Base-by-base conservation (phyloP, 2,888 invertebrate species). In the Eurytoma adleriae region DNA sequence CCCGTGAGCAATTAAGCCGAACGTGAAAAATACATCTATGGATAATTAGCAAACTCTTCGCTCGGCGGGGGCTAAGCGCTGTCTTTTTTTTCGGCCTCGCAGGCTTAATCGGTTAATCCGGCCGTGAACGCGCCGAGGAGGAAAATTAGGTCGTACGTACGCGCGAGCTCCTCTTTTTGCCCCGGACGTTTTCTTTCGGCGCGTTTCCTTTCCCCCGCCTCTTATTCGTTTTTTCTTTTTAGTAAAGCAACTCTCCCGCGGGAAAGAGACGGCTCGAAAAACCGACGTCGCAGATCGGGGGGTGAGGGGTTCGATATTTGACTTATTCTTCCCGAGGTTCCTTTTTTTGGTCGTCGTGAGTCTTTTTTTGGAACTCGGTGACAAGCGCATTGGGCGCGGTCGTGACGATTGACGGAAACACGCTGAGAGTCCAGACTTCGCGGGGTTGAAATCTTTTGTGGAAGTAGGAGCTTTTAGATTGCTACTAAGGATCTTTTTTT, bases 101-200 rank as follows among this genome's bases (percentile, higher is more conserved):
- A 2, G 18, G 62, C n/a, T 57, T 80, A 80, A 80, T 73, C 64
- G 64, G 78, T 78, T 78, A 70, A 77, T 73, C 68, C 69, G 62
- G 0, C 67, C 50, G 50, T 64, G 69, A 75, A 75, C 40, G 59
- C 13, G 16, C 62, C 40, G n/a, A 54, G 27, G 52, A 27, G 14
- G 57, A 50, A 70, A 80, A 80, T 78, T 80, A 57, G 80, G 78
- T 80, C 80, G 59, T 20, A 24, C 54, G 54, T 54, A 57, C 68
- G 48, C 56, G 52, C 71, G 14, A 40, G 18, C 18, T 54, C 56
- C 48, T 48, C 64, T 64, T 64, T 64, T 56, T 48, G 16, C 70
- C 50, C n/a, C 40, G 50, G 54, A 54, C 54, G 54, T 62, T 66
- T 59, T 57, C 27, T n/a, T 40, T 64, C 5, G 20, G 48, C 24